Base-by-base conservation (phyloP, 2,113 vertebrate genomes). In the Pseudorectes ferrugineus region DNA sequence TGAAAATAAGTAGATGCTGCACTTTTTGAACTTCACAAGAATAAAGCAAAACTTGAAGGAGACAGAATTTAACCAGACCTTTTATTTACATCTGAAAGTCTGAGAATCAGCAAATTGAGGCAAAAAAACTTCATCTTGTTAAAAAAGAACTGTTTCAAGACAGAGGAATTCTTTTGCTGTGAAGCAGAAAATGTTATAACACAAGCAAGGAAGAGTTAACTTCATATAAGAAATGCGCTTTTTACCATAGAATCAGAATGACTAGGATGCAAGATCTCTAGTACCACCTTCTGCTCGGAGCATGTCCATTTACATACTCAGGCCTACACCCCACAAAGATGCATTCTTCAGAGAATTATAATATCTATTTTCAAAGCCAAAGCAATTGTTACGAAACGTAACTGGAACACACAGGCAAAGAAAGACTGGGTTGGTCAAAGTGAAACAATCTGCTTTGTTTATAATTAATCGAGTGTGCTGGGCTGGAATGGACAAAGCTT, bases 401-500 rank as follows among this genome's bases (percentile, higher is more conserved):
- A 88, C 62, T 66, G 29, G 85, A 93, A 85, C n/a, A 88, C n/a
- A 85, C 5, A 80, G 11, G 29, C 54, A 68, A 82, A 82, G 43
- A 82, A 51, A 75, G 22, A 57, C 0, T 57, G 20, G 9, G 17
- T 15, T 83, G 45, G 71, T 85, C 72, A 15, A 82, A 88, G 31
- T 31, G 38, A 85, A 96, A 94, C 58, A 88, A 77, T 79, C 23
- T 80, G 14, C 59, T 76, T 68, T 79, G 71, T 88, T 96, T 85
- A 33, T 73, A 93, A 85, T 82, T 79, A 93, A 68, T 88, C 62
- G 62, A 85, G 58, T 51, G 57, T 87, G 78, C 70, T 52, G 42
- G 33, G 26, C 33, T 83, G 45, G 66, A 91, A 93, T 6, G 11
- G 28, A 68, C 57, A 59, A 89, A 91, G 36, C 13, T 71, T 77